These are phyloP conservation scores for Amphipyra berbera DNA, from an alignment of 2,888 invertebrate species.

Conservation along the genomic window DNA sequence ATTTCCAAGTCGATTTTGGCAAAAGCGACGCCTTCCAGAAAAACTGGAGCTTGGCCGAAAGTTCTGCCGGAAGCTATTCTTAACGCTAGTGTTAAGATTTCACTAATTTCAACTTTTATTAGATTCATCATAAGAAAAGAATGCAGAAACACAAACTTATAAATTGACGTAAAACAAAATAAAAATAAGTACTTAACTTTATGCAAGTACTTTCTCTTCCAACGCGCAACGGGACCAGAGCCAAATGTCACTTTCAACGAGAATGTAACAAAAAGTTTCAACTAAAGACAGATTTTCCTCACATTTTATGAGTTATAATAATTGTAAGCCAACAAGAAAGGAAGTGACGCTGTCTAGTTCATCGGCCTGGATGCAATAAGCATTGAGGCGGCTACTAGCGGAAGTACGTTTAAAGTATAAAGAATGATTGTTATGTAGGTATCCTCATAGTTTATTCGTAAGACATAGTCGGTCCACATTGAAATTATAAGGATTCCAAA, in stretches of 20 bases:
- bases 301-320: constrained; percentile 31
- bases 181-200: constrained; percentile 15
- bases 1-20: too few relatives aligned
- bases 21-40: too few relatives aligned
- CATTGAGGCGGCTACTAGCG: constrained; percentile 73
- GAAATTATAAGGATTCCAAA: constrained; percentile 7
- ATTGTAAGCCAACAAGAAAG: constrained; percentile 67
- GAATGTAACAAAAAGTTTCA: constrained; percentile 41
- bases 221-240: constrained; percentile 43
- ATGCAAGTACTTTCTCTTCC: constrained; percentile 50
- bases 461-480: constrained; percentile 21
- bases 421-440: constrained; percentile 54
- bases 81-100: too few relatives aligned
- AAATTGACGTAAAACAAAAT: constrained; percentile 22
- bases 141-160: constrained; percentile 1
- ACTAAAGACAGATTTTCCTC: constrained; percentile 34
- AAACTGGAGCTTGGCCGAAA: too few relatives aligned
- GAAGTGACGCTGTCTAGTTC: constrained; percentile 82
- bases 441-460: constrained; percentile 48
- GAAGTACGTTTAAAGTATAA: constrained; percentile 72
- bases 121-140: background rate
- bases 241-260: constrained; percentile 50
- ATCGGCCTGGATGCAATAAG: constrained; percentile 81
- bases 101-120: too few relatives aligned
- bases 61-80: too few relatives aligned